These are phyloP conservation scores for Sphenodon punctatus DNA, from an alignment of 2,797 vertebrate species.

Conservation along the genomic window DNA sequence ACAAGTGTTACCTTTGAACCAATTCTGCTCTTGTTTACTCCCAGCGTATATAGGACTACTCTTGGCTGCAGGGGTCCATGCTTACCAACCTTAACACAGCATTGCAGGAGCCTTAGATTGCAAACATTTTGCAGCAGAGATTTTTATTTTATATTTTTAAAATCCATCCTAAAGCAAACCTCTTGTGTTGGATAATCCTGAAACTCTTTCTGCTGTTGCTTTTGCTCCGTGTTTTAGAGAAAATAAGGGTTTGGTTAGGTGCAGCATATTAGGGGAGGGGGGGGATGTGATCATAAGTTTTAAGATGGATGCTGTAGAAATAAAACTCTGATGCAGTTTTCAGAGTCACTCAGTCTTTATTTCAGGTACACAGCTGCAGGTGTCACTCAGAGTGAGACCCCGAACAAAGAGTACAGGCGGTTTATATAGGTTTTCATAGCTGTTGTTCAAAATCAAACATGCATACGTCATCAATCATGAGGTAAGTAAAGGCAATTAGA, in stretches of 20 bases:
- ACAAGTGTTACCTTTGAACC: neutral
- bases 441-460: no score
- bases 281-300: neutral
- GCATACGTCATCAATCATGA: no score
- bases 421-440: no score
- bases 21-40: neutral
- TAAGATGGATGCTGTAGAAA: no score
- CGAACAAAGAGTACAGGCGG: no score
- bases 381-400: no score
- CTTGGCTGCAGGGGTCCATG: neutral
- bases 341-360: no score
- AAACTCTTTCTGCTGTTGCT: no score
- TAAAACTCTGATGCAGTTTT: no score
- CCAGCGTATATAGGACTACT: neutral
- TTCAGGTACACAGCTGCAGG: no score
- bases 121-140: neutral
- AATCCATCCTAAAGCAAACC: neutral
- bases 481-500: no score
- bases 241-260: neutral
- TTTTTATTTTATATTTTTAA: neutral
- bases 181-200: neutral
- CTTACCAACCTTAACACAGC: neutral
- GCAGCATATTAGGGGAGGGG: neutral
- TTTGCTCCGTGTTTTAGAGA: no score
- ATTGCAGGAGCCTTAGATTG: neutral